Percentiles rank a stretch among this genome's conserved stretches.
Evolutionary conservation across 2,888 invertebrate species (phyloP).

Genomic region (Corbicula japonica): DNA sequence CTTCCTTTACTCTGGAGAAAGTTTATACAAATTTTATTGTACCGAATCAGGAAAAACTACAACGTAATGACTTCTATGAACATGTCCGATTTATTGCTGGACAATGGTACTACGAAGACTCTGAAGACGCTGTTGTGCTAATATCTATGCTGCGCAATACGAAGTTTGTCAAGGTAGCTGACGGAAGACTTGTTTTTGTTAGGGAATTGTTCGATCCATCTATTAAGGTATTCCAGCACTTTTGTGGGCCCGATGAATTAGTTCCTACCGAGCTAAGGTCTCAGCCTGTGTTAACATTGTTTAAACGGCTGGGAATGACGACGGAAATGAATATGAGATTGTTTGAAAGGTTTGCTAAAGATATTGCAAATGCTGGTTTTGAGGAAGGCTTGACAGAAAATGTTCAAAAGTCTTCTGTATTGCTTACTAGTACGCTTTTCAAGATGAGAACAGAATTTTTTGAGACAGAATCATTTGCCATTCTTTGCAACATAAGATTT

Average conservation of each 20-base stretch:
- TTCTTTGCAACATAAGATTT: conserved; percentile 2
- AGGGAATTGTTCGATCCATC: conserved; percentile 4
- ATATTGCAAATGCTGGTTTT: not conserved
- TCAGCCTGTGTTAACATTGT: not conserved
- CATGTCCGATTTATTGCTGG: conserved; percentile 56
- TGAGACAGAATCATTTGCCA: not conserved
- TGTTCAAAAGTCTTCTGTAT: not conserved
- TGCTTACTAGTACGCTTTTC: not conserved
- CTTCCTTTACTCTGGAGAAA: not conserved
- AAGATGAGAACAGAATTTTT: not conserved
- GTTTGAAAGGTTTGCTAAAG: not conserved
- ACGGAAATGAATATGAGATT: not conserved
- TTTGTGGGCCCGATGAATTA: conserved; percentile 1
- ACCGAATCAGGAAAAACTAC: conserved; percentile 21
- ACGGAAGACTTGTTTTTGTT: not conserved
- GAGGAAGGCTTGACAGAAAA: not conserved
- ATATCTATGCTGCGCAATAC: not conserved
- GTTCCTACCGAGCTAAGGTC: not conserved
- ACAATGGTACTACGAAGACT: conserved; percentile 53
- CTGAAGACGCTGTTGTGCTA: not conserved
- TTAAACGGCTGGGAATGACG: not conserved
- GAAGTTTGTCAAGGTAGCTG: not conserved
- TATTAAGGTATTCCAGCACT: not conserved
- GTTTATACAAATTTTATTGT: conserved; percentile 52
- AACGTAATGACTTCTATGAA: conserved; percentile 30